phyloP scores from a whole-genome alignment of 1,140 invertebrate species.

The Tachypleus tridentatus region DNA sequence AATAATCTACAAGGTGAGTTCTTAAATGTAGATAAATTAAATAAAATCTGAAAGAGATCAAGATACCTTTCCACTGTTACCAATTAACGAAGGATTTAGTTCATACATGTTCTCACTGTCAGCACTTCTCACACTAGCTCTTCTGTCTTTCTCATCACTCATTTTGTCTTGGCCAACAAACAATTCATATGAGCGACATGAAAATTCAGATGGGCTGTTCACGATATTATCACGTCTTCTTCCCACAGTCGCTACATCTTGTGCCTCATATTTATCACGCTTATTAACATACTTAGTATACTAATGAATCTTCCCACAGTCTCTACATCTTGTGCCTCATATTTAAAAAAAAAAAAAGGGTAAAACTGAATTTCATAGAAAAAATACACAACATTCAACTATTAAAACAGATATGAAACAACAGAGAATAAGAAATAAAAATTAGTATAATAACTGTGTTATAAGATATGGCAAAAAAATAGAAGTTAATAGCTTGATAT shows the following conservation, averaged over 20 bases:
- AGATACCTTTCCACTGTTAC: conserved; percentile 68
- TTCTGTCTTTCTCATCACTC: conserved; percentile 70
- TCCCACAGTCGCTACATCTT: conserved; percentile 31
- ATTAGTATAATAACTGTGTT: too few relatives aligned
- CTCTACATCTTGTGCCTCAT: conserved; percentile 31
- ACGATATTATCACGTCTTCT: conserved; percentile 36
- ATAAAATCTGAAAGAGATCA: too few relatives aligned
- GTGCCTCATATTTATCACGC: conserved; percentile 31
- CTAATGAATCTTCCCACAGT: conserved; percentile 29
- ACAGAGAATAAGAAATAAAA: too few relatives aligned
- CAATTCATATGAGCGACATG: conserved; percentile 76
- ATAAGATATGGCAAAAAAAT: too few relatives aligned
- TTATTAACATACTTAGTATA: too few relatives aligned
- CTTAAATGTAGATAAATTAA: too few relatives aligned
- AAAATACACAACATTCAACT: too few relatives aligned
- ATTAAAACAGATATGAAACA: too few relatives aligned
- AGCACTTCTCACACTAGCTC: conserved; percentile 77
- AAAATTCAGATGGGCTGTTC: conserved; percentile 78
- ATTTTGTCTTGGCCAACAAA: conserved; percentile 75
- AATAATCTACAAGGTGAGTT: too few relatives aligned
- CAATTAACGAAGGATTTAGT: conserved; percentile 28
- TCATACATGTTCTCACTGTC: conserved; percentile 45
- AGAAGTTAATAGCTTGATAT: too few relatives aligned
- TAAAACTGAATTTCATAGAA: too few relatives aligned
- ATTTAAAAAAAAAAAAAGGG: conserved; percentile 10